Percentiles rank a stretch among this genome's conserved stretches.
phyloP scores from a whole-genome alignment of 2,888 invertebrate species.

The Furcula furcula region DNA sequence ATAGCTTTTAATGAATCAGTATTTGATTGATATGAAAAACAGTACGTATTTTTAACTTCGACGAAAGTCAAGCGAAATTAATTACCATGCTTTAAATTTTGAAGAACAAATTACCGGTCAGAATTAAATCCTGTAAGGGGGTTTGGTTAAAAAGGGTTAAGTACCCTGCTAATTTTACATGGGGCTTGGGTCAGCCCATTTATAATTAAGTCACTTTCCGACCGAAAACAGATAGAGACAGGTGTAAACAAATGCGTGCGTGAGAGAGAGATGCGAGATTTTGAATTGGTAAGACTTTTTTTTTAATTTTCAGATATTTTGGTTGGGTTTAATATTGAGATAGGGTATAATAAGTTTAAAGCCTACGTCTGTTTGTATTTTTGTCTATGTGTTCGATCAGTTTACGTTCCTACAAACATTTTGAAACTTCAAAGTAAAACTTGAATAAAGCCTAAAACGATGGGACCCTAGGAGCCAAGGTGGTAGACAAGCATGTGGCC shows the following conservation, averaged over 20 bases:
- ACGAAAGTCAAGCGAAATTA: background rate
- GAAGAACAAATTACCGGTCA: conserved; percentile 3
- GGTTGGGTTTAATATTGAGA: background rate
- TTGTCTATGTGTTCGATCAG: no score
- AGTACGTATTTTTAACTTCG: no score
- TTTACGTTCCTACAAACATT: no score
- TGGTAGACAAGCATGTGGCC: no score
- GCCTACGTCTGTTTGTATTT: no score
- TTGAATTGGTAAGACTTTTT: background rate
- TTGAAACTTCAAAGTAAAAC: no score
- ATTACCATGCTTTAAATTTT: background rate
- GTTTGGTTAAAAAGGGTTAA: conserved; percentile 27
- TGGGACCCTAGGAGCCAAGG: no score
- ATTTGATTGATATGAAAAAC: no score
- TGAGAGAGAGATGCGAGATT: background rate
- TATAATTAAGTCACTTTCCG: conserved; percentile 31
- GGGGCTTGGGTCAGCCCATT: conserved; percentile 23
- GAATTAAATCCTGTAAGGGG: background rate
- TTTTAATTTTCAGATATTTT: background rate
- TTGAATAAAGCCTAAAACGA: no score
- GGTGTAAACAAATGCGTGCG: background rate
- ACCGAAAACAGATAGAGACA: conserved; percentile 4
- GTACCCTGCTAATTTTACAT: conserved; percentile 25
- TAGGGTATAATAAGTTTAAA: no score
- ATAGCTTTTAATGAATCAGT: no score